Conservation (phyloP, 1,140 invertebrate genomes). For the Schlechtendalia chinensis region DNA sequence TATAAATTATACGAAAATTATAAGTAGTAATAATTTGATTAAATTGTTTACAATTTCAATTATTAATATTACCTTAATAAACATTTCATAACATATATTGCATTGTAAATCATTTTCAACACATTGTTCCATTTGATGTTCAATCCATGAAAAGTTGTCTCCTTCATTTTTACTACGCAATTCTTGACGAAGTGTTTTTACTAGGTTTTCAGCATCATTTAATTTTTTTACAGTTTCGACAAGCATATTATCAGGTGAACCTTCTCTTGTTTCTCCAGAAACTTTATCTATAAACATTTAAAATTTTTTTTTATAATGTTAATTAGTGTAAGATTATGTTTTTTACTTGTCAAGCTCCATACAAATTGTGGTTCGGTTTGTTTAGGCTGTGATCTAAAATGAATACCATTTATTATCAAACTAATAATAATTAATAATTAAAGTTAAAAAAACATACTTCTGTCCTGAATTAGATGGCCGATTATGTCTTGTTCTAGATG, state of each 20-base stretch:
- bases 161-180: neutral
- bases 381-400: neutral
- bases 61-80: conserved; percentile 28
- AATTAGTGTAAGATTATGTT: no score
- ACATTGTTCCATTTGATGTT: conserved; percentile 8
- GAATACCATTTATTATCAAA: neutral
- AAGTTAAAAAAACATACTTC: conserved; percentile 9
- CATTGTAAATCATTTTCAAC: conserved; percentile 41
- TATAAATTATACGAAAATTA: neutral
- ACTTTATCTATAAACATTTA: conserved; percentile 1
- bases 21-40: neutral
- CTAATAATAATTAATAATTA: neutral
- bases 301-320: no score
- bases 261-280: conserved; percentile 5
- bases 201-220: conserved; percentile 23
- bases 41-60: neutral
- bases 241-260: conserved; percentile 24
- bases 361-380: neutral
- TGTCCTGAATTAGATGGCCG: neutral
- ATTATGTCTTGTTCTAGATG: neutral
- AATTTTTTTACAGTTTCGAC: conserved; percentile 39
- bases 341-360: conserved; percentile 22
- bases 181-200: conserved; percentile 12
- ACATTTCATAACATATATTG: conserved; percentile 40
- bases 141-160: conserved; percentile 25